A percentile compares a stretch with the other conserved stretches of the same genome.
Conservation (phyloP, 2,797 vertebrate genomes). For the Delichon dasypus region DNA sequence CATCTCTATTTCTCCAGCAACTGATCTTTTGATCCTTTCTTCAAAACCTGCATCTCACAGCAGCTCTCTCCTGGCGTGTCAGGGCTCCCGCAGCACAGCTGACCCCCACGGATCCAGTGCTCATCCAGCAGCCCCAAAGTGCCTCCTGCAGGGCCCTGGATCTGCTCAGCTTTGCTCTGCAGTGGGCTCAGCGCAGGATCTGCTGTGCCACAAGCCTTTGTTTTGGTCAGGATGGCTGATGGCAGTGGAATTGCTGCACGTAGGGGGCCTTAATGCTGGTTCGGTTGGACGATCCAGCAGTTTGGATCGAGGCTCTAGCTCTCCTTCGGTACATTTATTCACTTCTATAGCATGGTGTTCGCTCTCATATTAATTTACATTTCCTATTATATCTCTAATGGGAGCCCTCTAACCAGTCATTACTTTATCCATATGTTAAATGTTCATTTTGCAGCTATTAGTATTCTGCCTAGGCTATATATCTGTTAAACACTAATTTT, state of each 20-base stretch:
- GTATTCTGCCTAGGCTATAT: not conserved
- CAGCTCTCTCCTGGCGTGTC: not conserved
- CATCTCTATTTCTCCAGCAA: not conserved
- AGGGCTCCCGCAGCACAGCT: not conserved
- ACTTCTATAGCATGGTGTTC: not conserved
- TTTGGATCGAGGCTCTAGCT: not conserved
- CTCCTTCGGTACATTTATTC: not conserved
- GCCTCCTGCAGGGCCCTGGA: not conserved
- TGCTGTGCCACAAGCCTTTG: not conserved
- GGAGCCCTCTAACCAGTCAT: not conserved
- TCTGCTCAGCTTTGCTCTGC: not conserved
- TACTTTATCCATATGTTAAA: constrained; percentile 4
- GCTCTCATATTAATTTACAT: not conserved
- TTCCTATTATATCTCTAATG: not conserved
- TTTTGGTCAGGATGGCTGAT: not conserved
- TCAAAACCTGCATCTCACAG: not conserved
- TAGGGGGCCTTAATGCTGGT: not conserved
- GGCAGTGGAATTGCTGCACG: not conserved
- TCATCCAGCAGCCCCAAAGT: not conserved
- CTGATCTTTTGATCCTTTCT: not conserved
- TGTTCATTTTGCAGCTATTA: constrained; percentile 14
- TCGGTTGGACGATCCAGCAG: not conserved
- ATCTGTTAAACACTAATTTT: not conserved
- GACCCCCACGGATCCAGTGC: fast-evolving
- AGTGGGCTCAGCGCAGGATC: fast-evolving